These are phyloP conservation scores for Parazoanthus atlanticus DNA, from an alignment of 92 coral and sea anemone species.

Conservation along the genomic window DNA sequence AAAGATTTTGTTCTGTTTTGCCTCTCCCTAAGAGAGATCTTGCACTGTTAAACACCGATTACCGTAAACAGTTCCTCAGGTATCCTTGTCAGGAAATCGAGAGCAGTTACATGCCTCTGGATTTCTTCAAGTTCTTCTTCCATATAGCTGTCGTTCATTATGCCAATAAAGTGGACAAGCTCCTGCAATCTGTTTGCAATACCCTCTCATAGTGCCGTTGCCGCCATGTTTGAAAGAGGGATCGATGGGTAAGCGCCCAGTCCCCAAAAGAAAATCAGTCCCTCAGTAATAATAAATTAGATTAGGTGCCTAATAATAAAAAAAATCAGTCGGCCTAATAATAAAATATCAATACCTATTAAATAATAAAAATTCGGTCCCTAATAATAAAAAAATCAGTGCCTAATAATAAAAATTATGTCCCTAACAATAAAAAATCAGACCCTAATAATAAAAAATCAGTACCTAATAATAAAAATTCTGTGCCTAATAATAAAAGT, in stretches of 20 bases:
- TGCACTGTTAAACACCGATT: constrained; percentile 48
- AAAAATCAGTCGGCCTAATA: too few species aligned
- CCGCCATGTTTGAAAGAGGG: constrained; percentile 22
- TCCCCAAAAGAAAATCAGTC: too few species aligned
- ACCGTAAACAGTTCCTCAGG: constrained; percentile 49
- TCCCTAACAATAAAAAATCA: too few species aligned
- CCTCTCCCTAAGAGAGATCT: constrained; percentile 25
- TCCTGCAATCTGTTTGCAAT: constrained; percentile 28
- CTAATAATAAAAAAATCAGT: too few species aligned
- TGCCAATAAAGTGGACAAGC: constrained; percentile 27
- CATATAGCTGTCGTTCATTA: constrained; percentile 6
- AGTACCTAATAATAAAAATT: too few species aligned
- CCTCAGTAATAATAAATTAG: too few species aligned
- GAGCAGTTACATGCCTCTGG: constrained; percentile 32
- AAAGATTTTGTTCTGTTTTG: constrained; percentile 26
- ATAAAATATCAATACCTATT: too few species aligned
- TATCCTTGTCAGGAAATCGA: constrained; percentile 54
- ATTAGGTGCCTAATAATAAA: too few species aligned
- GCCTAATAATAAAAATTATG: too few species aligned
- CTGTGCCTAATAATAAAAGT: too few species aligned
- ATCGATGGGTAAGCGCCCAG: neutral
- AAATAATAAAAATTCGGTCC: too few species aligned
- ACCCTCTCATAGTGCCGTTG: neutral
- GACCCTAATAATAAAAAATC: too few species aligned
- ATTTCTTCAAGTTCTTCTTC: constrained; percentile 57